phyloP scores from a whole-genome alignment of 1,140 invertebrate genomes.

The Hycleus cichorii region DNA sequence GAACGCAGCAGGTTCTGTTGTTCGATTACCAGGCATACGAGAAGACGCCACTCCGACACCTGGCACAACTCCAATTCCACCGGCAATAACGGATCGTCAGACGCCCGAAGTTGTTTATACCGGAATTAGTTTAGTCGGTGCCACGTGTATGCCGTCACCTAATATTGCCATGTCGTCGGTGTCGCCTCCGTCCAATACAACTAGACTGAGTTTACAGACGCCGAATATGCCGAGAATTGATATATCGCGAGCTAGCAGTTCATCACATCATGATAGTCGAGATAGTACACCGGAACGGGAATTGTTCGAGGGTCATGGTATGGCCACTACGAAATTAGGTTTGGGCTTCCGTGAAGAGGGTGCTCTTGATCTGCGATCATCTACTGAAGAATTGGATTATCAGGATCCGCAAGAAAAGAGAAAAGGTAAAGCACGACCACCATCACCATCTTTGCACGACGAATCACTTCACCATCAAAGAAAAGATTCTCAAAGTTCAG shows the following conservation, averaged over 20 bases:
- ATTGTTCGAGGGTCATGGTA: slow-evolving; percentile 47
- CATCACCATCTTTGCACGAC: slow-evolving; percentile 18
- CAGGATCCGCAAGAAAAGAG: slow-evolving; percentile 51
- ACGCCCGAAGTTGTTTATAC: slow-evolving; percentile 23
- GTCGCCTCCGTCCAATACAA: slow-evolving; percentile 36
- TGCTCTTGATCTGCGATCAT: slow-evolving; percentile 69
- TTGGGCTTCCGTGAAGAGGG: slow-evolving; percentile 69
- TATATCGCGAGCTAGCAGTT: slow-evolving; percentile 78
- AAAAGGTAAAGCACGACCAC: slow-evolving; percentile 17
- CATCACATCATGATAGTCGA: slow-evolving; percentile 75
- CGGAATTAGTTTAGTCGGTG: slow-evolving; percentile 36
- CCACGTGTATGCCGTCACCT: slow-evolving; percentile 14
- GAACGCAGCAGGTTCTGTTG: slow-evolving; percentile 39
- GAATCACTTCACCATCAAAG: slow-evolving; percentile 53
- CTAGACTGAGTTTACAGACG: slow-evolving; percentile 48
- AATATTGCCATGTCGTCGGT: slow-evolving; percentile 33
- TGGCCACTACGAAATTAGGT: slow-evolving; percentile 39
- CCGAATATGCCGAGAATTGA: slow-evolving; percentile 76
- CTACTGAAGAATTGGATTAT: slow-evolving; percentile 77
- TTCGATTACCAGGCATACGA: slow-evolving; percentile 59
- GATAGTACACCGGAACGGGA: slow-evolving; percentile 74
- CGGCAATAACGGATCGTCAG: neutral
- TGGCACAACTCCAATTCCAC: slow-evolving; percentile 40
- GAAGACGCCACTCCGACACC: slow-evolving; percentile 49
- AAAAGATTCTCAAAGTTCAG: slow-evolving; percentile 70